Evolutionary conservation across 2,113 vertebrate genomes (phyloP), one percentile per base, ranked within the genome.

Genomic region (Antennarius striatus): DNA sequence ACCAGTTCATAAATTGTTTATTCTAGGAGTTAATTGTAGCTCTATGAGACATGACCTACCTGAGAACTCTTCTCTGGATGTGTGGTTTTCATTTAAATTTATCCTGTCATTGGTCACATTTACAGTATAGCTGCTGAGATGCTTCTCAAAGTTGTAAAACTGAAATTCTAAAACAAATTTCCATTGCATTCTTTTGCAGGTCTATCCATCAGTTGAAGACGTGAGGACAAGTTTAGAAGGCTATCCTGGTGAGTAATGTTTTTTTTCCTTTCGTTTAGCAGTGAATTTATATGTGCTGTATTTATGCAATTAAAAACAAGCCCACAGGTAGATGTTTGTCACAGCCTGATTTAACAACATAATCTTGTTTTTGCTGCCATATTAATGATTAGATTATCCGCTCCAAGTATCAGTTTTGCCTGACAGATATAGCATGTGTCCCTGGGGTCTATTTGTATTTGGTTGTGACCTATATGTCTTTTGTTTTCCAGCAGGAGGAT

Each of bases 201-300:
- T 99, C 65, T 99, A 98, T 83, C 98, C 98, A 16, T 95, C 95
- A 42, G 97, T 99, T 68, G 93, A 95, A 49, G 96, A 99, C 42
- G 97, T 99, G 70, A 93, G 98, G 61, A 96, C 90, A 39, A 99
- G 97, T 89, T 91, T 99, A 82, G 97, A 99, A 90, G 98, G 97
- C 4, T 99, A 97, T 78, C 98, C 97, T 43, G 98, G 97, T 99
- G 89, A 88, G 82, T 56, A 6, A 5, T 48, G 0, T 4, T n/a
- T 4, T 56, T 30, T 46, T 50, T 17, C 22, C 22, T 22, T 22
- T 22, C 2, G 22, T 40, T 39, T 49, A 1, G n/a, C 3, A 12
- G 60, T 36, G 52, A 15, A 1, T 12, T 28, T 5, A 16, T 12
- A 30, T 3, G 4, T 32, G 0, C 13, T 30, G 14, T 68, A 13